Evolutionary conservation across 2,888 invertebrate genomes (phyloP).

Genomic region (Patella ulyssiponensis): DNA sequence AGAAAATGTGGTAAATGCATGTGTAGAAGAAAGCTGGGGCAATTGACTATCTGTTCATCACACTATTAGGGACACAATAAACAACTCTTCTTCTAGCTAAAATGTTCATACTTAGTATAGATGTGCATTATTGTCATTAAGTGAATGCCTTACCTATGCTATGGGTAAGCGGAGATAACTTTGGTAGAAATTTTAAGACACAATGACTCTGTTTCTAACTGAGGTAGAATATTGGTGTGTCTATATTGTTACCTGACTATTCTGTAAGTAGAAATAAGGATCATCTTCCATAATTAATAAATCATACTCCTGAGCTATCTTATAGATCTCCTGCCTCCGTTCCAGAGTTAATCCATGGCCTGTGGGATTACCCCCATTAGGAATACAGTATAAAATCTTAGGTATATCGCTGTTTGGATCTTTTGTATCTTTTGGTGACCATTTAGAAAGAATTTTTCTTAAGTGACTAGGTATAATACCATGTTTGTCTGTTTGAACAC

Average conservation of each 20-base stretch:
- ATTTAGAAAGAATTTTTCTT: slow-evolving; percentile 75
- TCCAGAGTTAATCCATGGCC: slow-evolving; percentile 80
- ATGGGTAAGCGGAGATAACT: too few species aligned
- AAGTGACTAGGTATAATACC: slow-evolving; percentile 80
- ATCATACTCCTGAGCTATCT: slow-evolving; percentile 83
- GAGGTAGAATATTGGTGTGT: too few species aligned
- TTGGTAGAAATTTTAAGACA: too few species aligned
- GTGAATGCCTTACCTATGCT: too few species aligned
- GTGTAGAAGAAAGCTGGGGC: neutral
- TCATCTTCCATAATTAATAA: slow-evolving; percentile 87
- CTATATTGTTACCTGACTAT: slow-evolving; percentile 67
- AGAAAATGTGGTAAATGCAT: too few species aligned
- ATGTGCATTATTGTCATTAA: too few species aligned
- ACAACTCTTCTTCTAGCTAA: too few species aligned
- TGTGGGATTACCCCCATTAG: slow-evolving; percentile 84
- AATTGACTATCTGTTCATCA: too few species aligned
- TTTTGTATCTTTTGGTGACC: slow-evolving; percentile 71
- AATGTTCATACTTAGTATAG: too few species aligned
- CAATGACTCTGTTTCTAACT: too few species aligned
- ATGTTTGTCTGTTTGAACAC: slow-evolving; percentile 80
- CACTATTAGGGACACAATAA: too few species aligned
- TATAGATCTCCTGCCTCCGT: slow-evolving; percentile 81
- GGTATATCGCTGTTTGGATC: slow-evolving; percentile 78
- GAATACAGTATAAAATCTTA: slow-evolving; percentile 81
- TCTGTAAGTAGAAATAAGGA: slow-evolving; percentile 86